Evolutionary conservation across 2,797 vertebrate genomes (phyloP).

Genomic region (Enteromius treurensis): DNA sequence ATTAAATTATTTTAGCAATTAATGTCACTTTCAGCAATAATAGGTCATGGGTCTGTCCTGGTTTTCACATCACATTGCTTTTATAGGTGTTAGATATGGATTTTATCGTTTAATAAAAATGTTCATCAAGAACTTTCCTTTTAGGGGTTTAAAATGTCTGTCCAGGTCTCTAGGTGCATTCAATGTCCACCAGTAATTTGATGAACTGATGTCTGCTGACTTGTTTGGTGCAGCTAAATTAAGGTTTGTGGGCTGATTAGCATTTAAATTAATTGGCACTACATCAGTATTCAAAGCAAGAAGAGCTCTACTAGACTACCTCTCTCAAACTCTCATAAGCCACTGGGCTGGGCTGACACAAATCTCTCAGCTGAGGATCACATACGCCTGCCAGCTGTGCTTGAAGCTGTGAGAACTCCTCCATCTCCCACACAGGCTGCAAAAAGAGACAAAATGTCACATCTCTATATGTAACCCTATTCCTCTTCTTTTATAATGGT

Average conservation of each 20-base stretch:
- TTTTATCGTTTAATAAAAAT: slow-evolving; percentile 33
- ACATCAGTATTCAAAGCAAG: slow-evolving; percentile 45
- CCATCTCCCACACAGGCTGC: slow-evolving; percentile 8
- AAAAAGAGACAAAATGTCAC: slow-evolving; percentile 2
- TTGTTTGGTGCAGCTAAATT: slow-evolving; percentile 44
- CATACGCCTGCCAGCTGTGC: slow-evolving; percentile 42
- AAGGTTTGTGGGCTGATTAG: slow-evolving; percentile 51
- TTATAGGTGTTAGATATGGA: slow-evolving; percentile 11
- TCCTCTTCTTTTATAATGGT: not conserved
- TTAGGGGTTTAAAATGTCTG: not conserved
- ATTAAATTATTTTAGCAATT: slow-evolving; percentile 23
- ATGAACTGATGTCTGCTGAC: slow-evolving; percentile 52
- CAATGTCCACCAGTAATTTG: slow-evolving; percentile 45
- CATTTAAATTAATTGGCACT: slow-evolving; percentile 60
- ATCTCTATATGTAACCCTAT: slow-evolving; percentile 2
- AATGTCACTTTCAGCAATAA: slow-evolving; percentile 25
- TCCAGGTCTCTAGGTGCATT: slow-evolving; percentile 17
- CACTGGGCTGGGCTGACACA: not conserved
- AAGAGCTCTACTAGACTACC: slow-evolving; percentile 3
- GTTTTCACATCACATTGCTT: slow-evolving; percentile 6
- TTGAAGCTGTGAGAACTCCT: slow-evolving; percentile 35
- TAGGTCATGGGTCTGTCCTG: slow-evolving; percentile 61
- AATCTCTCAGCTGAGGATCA: slow-evolving; percentile 32
- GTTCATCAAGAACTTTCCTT: not conserved
- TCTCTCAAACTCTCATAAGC: slow-evolving; percentile 33